A percentile compares a stretch with the other conserved stretches of the same genome.
phyloP scores from a whole-genome alignment of 2,113 vertebrate genomes.

The Phyllostomus hastatus region DNA sequence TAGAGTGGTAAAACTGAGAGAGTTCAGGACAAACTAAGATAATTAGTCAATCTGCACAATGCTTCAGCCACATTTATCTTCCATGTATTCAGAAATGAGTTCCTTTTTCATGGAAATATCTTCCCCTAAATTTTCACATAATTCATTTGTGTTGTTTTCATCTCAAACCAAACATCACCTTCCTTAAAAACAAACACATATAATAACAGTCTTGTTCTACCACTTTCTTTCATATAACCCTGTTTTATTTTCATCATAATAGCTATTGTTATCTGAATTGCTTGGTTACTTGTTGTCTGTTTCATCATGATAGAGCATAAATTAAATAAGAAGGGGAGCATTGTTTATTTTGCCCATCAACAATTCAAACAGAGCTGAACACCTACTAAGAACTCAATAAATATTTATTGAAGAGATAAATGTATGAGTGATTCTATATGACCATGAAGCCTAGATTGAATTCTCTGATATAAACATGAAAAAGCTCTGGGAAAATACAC shows the following conservation, averaged over 20 bases:
- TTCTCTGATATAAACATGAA: neutral
- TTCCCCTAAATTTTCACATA: neutral
- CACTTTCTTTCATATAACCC: neutral
- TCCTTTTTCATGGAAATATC: neutral
- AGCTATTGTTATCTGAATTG: neutral
- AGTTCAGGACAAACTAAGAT: neutral
- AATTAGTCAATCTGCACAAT: neutral
- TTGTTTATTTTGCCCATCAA: neutral
- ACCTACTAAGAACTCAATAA: neutral
- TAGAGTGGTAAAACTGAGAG: neutral
- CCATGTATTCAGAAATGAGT: neutral
- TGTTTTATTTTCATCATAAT: conserved; percentile 8
- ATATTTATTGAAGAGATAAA: neutral
- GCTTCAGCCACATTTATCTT: neutral
- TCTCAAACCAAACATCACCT: neutral
- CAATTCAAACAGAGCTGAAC: neutral
- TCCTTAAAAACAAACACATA: neutral
- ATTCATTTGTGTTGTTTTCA: neutral
- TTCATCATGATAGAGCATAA: neutral
- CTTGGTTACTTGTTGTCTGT: neutral
- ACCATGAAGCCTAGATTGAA: neutral
- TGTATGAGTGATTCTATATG: neutral
- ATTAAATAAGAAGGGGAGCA: neutral
- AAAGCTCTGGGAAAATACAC: neutral
- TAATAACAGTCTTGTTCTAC: neutral